phyloP scores from a whole-genome alignment of 2,113 vertebrate genomes.

The Xiphophorus maculatus region DNA sequence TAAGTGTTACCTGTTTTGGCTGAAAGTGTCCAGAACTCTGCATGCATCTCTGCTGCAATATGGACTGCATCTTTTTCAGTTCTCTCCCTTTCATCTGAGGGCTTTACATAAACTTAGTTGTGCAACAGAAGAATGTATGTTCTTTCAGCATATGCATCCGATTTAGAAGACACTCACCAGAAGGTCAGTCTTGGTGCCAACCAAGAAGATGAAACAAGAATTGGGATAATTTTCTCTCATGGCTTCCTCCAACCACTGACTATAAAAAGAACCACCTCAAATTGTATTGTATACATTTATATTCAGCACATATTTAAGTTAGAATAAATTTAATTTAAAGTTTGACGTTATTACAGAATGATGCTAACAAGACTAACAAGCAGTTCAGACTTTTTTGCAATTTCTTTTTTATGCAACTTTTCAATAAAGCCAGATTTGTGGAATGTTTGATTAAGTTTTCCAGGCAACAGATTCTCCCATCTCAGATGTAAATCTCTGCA shows the following conservation, averaged over 20 bases:
- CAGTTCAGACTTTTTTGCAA: no score
- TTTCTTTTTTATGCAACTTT: no score
- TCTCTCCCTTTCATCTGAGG: neutral
- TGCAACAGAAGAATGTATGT: neutral
- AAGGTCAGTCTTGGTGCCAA: neutral
- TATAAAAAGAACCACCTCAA: neutral
- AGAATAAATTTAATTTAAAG: no score
- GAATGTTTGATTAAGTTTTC: no score
- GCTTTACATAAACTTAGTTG: neutral
- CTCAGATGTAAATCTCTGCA: no score
- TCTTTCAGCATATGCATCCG: neutral
- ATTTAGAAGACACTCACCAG: neutral
- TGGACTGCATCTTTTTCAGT: neutral
- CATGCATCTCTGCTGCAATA: neutral
- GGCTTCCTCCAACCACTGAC: neutral
- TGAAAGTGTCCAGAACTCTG: neutral
- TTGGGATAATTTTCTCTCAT: neutral
- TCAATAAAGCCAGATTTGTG: no score
- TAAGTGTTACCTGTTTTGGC: neutral
- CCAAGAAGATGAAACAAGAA: neutral
- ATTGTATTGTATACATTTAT: neutral
- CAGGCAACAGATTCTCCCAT: no score
- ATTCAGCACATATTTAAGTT: neutral
- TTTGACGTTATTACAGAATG: no score
- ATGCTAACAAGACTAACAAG: no score